Conservation (phyloP, 2,113 vertebrate species). For the zebrafish (Danio rerio) region GRCz12tu NC_133191.1:43172001-43172500, state of each 20-base stretch:
- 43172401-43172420: constrained; percentile 1
- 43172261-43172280: constrained; percentile 2
- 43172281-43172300: constrained; percentile 7
- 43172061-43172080: neutral
- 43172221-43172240: neutral
- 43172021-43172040: constrained; percentile 50
- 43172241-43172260: constrained; percentile 3
- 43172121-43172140: constrained; percentile 19
- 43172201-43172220: constrained; percentile 5
- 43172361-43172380: neutral
- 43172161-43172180: constrained; percentile 28
- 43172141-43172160: constrained; percentile 9
- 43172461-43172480: constrained; percentile 20
- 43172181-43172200: constrained; percentile 20
- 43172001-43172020: constrained; percentile 54
- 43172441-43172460: constrained; percentile 28
- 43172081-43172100: neutral
- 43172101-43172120: neutral
- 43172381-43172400: neutral
- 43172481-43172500: constrained; percentile 44
- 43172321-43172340: neutral
- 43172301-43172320: constrained; percentile 6
- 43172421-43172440: constrained; percentile 18
- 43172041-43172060: constrained; percentile 2
- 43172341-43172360: neutral